Evolutionary conservation across 2,113 vertebrate genomes (phyloP).

Genomic region (Antechinus stuartii): DNA sequence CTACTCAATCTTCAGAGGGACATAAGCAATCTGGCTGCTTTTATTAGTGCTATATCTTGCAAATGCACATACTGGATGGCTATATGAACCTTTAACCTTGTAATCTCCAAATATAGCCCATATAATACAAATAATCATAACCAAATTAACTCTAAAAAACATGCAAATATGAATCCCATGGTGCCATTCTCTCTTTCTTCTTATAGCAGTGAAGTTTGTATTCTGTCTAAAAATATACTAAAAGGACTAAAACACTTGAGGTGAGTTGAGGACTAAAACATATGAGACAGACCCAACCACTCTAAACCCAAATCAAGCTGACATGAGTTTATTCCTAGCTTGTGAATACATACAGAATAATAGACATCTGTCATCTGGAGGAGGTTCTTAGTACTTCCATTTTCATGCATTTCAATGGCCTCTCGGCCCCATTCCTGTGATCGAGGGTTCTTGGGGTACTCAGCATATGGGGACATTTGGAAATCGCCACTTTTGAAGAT

Average conservation of each 20-base stretch:
- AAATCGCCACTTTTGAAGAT: conserved; percentile 98
- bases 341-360: conserved; percentile 91
- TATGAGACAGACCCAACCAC: neutral
- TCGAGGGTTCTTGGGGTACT: conserved; percentile 94
- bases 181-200: neutral
- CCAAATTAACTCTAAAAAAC: neutral
- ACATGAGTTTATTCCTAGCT: neutral
- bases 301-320: neutral
- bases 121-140: neutral
- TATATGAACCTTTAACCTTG: neutral
- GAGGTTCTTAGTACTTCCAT: conserved; percentile 98
- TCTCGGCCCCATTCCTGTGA: conserved; percentile 97
- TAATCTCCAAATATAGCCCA: neutral
- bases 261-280: too few relatives aligned
- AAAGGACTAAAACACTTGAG: neutral
- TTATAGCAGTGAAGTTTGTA: neutral
- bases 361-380: conserved; percentile 98
- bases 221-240: neutral
- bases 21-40: neutral
- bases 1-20: neutral
- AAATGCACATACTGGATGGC: neutral
- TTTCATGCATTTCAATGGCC: conserved; percentile 99
- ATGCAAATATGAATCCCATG: neutral
- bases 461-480: conserved; percentile 96
- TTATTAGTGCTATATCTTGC: neutral